Evolutionary conservation across 2,888 invertebrate genomes (phyloP).

Genomic region (Drosophila helvetica): DNA sequence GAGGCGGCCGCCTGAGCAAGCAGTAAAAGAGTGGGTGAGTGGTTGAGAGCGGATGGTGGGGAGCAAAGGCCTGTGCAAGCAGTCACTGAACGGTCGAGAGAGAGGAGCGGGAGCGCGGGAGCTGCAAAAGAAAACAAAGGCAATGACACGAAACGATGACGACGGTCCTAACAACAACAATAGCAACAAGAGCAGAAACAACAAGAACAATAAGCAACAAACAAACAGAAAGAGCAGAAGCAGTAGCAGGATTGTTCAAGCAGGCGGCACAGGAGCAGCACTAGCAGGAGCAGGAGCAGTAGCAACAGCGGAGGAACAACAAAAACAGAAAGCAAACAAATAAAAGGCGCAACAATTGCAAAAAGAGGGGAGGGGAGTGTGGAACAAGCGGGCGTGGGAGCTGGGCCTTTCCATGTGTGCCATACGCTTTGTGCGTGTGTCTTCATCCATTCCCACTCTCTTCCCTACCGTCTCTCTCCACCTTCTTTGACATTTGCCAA

Average conservation of each 20-base stretch:
- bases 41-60: neutral
- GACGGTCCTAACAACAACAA: slow-evolving; percentile 49
- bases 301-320: neutral
- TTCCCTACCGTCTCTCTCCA: neutral
- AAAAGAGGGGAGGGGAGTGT: slow-evolving; percentile 21
- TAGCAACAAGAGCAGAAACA: slow-evolving; percentile 25
- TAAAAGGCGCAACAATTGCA: slow-evolving; percentile 78
- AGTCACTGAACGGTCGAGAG: neutral
- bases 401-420: slow-evolving; percentile 11
- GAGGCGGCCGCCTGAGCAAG: too few relatives aligned
- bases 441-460: slow-evolving; percentile 1
- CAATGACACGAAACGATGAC: slow-evolving; percentile 77
- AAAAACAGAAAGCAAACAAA: slow-evolving; percentile 71
- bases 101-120: neutral
- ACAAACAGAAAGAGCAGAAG: slow-evolving; percentile 75
- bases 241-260: neutral
- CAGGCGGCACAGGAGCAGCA: too few relatives aligned
- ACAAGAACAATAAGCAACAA: slow-evolving; percentile 57
- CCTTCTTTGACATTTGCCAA: slow-evolving; percentile 54
- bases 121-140: slow-evolving; percentile 76
- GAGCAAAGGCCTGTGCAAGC: neutral
- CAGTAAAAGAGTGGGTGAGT: slow-evolving; percentile 25
- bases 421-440: neutral
- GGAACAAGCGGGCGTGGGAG: slow-evolving; percentile 3
- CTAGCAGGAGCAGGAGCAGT: too few relatives aligned